These are phyloP conservation scores for Archivesica marissinica DNA, from an alignment of 1,140 invertebrate genomes.

Conservation along the genomic window DNA sequence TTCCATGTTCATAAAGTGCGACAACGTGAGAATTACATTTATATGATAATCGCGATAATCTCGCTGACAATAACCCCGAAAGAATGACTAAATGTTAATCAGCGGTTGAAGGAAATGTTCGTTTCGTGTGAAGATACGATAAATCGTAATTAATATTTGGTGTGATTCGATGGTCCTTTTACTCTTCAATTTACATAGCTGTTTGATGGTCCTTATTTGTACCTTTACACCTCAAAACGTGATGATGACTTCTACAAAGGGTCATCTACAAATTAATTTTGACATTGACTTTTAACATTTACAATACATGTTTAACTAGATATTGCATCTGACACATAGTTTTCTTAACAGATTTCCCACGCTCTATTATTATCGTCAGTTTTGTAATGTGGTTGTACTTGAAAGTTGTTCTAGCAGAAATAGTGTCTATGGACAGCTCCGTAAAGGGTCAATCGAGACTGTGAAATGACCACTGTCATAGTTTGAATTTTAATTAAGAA, in stretches of 20 bases:
- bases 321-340: slow-evolving; percentile 11
- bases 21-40: slow-evolving; percentile 17
- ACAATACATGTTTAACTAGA: slow-evolving; percentile 23
- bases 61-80: neutral
- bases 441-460: neutral
- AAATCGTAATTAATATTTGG: neutral
- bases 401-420: neutral
- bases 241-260: slow-evolving; percentile 14
- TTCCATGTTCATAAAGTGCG: slow-evolving; percentile 14
- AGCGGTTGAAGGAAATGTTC: neutral
- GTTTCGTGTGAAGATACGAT: slow-evolving; percentile 20
- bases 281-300: slow-evolving; percentile 8
- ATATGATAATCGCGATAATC: slow-evolving; percentile 22
- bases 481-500: neutral
- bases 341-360: neutral
- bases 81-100: slow-evolving; percentile 4
- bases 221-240: slow-evolving; percentile 15
- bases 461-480: slow-evolving; percentile 9
- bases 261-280: slow-evolving; percentile 10
- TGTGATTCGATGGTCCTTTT: slow-evolving; percentile 22
- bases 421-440: neutral
- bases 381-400: neutral
- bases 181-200: slow-evolving; percentile 1
- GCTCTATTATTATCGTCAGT: neutral
- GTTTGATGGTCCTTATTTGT: neutral